Evolutionary conservation across 2,797 vertebrate species (phyloP).

Genomic region (Danio albolineatus): DNA sequence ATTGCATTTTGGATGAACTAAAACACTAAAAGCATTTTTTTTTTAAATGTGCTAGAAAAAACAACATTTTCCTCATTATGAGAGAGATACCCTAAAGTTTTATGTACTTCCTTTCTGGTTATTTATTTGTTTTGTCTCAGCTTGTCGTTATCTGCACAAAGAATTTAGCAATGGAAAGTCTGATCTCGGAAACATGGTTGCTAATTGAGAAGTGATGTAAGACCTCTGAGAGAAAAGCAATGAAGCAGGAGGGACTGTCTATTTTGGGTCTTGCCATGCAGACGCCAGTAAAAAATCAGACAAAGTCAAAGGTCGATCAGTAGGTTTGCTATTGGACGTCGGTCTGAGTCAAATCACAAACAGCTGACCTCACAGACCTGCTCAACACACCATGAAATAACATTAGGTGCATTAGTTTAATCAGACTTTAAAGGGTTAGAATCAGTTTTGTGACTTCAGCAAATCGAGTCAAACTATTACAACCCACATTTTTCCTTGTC

Average conservation of each 20-base stretch:
- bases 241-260: neutral
- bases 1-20: too few species aligned
- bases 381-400: conserved; percentile 38
- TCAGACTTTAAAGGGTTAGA: too few species aligned
- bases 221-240: conserved; percentile 6
- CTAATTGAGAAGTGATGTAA: conserved; percentile 46
- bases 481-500: neutral
- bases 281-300: conserved; percentile 47
- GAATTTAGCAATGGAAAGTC: conserved; percentile 51
- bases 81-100: too few species aligned
- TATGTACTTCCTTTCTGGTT: too few species aligned
- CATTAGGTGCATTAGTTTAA: conserved; percentile 24
- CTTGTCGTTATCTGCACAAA: conserved; percentile 41
- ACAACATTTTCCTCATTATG: too few species aligned
- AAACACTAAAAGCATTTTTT: too few species aligned
- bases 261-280: conserved; percentile 33
- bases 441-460: too few species aligned
- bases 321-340: conserved; percentile 28
- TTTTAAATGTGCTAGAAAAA: too few species aligned
- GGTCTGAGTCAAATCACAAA: conserved; percentile 29
- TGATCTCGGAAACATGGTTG: conserved; percentile 34
- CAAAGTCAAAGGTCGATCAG: conserved; percentile 22
- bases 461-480: too few species aligned
- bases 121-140: too few species aligned
- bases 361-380: conserved; percentile 24